phyloP scores from a whole-genome alignment of 2,888 invertebrate species.

The Heterodera filipjevi region DNA sequence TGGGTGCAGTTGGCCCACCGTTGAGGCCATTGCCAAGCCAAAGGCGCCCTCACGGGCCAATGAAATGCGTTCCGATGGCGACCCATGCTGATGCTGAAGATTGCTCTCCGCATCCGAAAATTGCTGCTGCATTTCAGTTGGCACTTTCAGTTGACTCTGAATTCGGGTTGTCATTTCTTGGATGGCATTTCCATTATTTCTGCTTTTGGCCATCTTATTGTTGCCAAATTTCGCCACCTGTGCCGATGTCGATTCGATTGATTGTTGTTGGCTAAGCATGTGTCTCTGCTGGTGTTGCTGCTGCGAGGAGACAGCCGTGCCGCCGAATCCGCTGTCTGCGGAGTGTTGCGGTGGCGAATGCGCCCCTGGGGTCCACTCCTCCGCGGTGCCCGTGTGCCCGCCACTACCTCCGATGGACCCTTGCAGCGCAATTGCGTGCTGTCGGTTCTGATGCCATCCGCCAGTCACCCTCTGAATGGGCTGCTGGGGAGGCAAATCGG shows the following conservation, averaged over 20 bases:
- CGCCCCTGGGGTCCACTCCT: background rate
- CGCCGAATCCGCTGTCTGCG: constrained; percentile 17
- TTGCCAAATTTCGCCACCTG: background rate
- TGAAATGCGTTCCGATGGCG: constrained; percentile 16
- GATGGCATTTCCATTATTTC: background rate
- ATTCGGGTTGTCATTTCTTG: background rate
- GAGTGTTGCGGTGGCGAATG: constrained; percentile 26
- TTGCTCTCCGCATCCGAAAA: background rate
- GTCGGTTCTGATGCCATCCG: constrained; percentile 15
- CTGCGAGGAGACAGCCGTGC: background rate
- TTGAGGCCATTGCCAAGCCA: constrained; percentile 5
- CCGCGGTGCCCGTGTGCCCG: background rate
- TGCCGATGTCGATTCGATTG: constrained; percentile 11
- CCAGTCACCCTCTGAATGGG: background rate
- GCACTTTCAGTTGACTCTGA: constrained; percentile 1
- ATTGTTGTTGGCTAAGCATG: constrained; percentile 13
- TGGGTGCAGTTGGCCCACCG: background rate
- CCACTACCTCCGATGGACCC: constrained; percentile 13
- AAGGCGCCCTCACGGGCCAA: background rate
- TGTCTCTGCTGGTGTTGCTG: constrained; percentile 9
- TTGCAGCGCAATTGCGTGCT: constrained; percentile 20
- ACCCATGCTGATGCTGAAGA: background rate
- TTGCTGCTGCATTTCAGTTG: background rate
- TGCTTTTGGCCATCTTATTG: background rate
- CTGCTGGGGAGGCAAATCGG: background rate